Base-by-base conservation (phyloP, 2,113 vertebrate genomes). In the Stomatorhinus ivindoensis region DNA sequence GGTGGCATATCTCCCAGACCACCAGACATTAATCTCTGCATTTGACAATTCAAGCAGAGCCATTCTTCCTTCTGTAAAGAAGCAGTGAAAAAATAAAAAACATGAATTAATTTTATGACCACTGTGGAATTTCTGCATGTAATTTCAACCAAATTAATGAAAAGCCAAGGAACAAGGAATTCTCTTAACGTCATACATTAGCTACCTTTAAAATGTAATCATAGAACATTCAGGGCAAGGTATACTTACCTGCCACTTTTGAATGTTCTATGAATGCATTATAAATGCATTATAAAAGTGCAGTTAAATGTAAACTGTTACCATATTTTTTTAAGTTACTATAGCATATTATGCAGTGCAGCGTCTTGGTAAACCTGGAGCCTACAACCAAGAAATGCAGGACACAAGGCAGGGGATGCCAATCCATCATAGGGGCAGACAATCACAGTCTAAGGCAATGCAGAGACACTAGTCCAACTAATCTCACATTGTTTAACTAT, bases 11-110 rank as follows among this genome's bases (percentile, higher is more conserved):
- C 98, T 50, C 97, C 98, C 46, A 99, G 94, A 93, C 96, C 96
- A 93, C 98, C 98, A 90, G 99, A 98, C 4, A 99, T 95, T 88
- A 99, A 96, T 92, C 98, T 95, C 95, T 98, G 97, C 9, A 98
- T 99, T 97, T 99, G 98, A 96, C 98, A 99, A 95, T 98, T 99
- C 96, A 99, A 96, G 93, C 98, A 99, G 55, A 99, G 97, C 98
- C 98, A 99, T 95, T 99, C 98, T 39, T 98, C 98, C 94, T 98
- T 99, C 98, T 99, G 95, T 91, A 97, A 97, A 90, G 95, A 89
- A 95, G 87, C 3, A 89, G 93, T 24, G 93, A 39, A 92, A 89
- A 21, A 91, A 88, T 61, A 35, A 89, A 15, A 61, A 80, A 51
- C 15, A 27, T 21, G 19, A 39, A 7, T 87, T n/a, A 55, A 53